Conservation (phyloP, 2,888 invertebrate species). For the Mystacides longicornis region DNA sequence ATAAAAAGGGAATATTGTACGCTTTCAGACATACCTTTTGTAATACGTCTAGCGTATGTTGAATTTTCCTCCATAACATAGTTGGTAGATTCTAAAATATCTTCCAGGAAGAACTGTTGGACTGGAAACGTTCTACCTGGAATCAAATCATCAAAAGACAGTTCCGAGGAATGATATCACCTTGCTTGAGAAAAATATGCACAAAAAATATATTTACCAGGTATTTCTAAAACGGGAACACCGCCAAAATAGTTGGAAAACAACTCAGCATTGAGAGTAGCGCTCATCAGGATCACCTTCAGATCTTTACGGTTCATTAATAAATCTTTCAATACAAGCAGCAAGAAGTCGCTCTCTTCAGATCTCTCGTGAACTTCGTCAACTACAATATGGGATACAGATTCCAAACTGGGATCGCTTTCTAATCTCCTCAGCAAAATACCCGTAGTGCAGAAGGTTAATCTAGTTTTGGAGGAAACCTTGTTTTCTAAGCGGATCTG, state of each 20-base stretch:
- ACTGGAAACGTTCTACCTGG: slow-evolving; percentile 74
- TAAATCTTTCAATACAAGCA: slow-evolving; percentile 74
- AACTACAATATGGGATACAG: slow-evolving; percentile 76
- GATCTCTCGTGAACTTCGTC: slow-evolving; percentile 93
- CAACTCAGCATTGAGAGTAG: slow-evolving; percentile 77
- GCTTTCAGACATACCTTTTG: too few relatives aligned
- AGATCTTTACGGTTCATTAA: slow-evolving; percentile 64
- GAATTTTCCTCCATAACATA: slow-evolving; percentile 47
- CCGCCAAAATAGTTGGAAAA: slow-evolving; percentile 79
- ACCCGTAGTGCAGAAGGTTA: slow-evolving; percentile 91
- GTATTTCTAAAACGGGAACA: slow-evolving; percentile 72
- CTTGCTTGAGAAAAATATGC: too few relatives aligned
- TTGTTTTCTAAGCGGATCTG: slow-evolving; percentile 76
- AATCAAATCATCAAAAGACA: too few relatives aligned
- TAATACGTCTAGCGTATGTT: slow-evolving; percentile 56
- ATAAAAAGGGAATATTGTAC: too few relatives aligned
- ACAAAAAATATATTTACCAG: slow-evolving; percentile 43
- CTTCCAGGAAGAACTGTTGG: slow-evolving; percentile 72
- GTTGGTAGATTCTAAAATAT: slow-evolving; percentile 59
- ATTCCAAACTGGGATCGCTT: slow-evolving; percentile 64
- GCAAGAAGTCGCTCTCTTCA: slow-evolving; percentile 83
- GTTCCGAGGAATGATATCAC: too few relatives aligned
- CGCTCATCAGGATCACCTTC: slow-evolving; percentile 87
- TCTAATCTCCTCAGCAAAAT: slow-evolving; percentile 79
- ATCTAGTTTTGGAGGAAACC: slow-evolving; percentile 66